Evolutionary conservation across 2,888 invertebrate genomes (phyloP), one percentile per base, ranked within the genome.

Genomic region (Clepsis dumicolana): DNA sequence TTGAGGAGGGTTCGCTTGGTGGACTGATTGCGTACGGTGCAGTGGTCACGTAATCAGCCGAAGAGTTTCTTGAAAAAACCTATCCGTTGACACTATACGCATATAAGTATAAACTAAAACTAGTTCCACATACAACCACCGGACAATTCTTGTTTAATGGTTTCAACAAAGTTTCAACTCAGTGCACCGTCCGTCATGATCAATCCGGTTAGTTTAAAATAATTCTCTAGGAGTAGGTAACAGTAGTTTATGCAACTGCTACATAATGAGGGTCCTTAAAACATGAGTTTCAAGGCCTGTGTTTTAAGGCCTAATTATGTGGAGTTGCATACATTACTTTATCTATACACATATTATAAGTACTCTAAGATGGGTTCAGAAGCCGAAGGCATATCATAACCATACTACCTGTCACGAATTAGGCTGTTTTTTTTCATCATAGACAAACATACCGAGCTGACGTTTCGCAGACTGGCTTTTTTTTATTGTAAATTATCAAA

Each of bases 1-100:
- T 66, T 62, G 66, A 67, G 18, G 35, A 67, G 67, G 52, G 74
- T 74, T 48, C 64, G 24, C 52, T 64, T 66, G 16, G 54, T n/a
- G 57, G 60, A 25, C 41, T 59, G 68, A 69, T 69, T 69, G 64
- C 65, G 62, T 57, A 41, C 67, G 56, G 38, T 63, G 67, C 56
- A 63, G 62, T 56, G 25, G 67, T 67, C 67, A 67, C 67, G 62
- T 67, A 57, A 67, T 63, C 62, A 38, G 35, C 14, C 14, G 21
- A 25, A 57, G 38, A 50, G 56, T 38, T 57, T 24, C 18, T 8
- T 12, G 24, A 48, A 66, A 65, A 62, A 67, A 67, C 38, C 52
- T 53, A 67, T 57, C 38, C 62, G 56, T 38, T 57, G 12, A 67
- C 50, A 63, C 63, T 50, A n/a, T n/a, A 67, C 57, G 56, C 56